A percentile compares a stretch with the other conserved stretches of the same genome.
Evolutionary conservation across 2,888 invertebrate genomes (phyloP).

Genomic region (Fragum whitleyi): DNA sequence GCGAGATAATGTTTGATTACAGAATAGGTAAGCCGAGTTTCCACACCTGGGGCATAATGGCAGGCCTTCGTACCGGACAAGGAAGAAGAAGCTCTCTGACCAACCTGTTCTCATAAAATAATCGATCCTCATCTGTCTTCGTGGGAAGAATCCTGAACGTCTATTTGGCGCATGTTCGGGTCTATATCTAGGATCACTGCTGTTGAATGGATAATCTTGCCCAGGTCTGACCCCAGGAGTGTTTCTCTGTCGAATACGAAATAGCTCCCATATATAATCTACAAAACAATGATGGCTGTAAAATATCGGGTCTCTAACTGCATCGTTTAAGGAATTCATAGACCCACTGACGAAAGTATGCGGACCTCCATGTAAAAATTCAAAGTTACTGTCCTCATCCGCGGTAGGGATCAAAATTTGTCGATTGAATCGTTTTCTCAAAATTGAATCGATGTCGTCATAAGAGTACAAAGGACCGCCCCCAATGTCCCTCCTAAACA

Average conservation of each 20-base stretch:
- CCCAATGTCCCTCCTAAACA: constrained; percentile 63
- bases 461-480: constrained; percentile 60
- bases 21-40: constrained; percentile 51
- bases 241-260: constrained; percentile 44
- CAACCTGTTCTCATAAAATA: constrained; percentile 35
- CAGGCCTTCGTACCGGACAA: constrained; percentile 49
- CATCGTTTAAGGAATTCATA: constrained; percentile 67
- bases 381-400: constrained; percentile 63
- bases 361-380: constrained; percentile 67
- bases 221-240: constrained; percentile 34
- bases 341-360: constrained; percentile 72
- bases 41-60: constrained; percentile 55
- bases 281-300: constrained; percentile 73
- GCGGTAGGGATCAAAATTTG: constrained; percentile 58
- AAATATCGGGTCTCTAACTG: constrained; percentile 73
- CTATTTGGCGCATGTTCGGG: constrained; percentile 39
- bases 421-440: constrained; percentile 47
- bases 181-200: constrained; percentile 15
- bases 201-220: constrained; percentile 45
- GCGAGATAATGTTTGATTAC: constrained; percentile 34
- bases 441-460: constrained; percentile 45
- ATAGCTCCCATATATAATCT: constrained; percentile 73
- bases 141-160: constrained; percentile 50
- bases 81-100: constrained; percentile 27
- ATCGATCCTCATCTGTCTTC: constrained; percentile 1